These are phyloP conservation scores for Ceyx margarethae DNA, from an alignment of 2,113 vertebrate species.

Conservation along the genomic window DNA sequence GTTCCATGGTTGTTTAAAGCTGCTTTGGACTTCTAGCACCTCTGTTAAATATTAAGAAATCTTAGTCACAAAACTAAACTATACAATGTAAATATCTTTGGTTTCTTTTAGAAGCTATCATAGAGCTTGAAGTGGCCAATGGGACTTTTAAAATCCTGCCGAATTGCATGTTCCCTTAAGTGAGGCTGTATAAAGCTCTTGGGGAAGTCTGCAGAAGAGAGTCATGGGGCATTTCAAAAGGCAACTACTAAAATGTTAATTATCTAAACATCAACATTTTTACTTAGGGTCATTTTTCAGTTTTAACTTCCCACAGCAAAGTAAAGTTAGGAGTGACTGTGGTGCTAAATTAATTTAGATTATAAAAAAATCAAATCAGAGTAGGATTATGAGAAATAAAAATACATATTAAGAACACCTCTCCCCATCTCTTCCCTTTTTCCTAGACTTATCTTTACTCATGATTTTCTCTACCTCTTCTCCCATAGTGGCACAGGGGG, in stretches of 20 bases:
- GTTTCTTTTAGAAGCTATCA: not conserved
- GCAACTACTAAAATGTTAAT: not conserved
- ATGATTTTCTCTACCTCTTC: too few species aligned
- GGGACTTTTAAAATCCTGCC: not conserved
- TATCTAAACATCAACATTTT: slow-evolving; percentile 1
- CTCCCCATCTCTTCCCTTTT: too few species aligned
- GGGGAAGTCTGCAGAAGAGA: not conserved
- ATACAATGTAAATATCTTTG: not conserved
- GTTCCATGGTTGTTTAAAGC: slow-evolving; percentile 20
- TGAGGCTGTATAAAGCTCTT: not conserved
- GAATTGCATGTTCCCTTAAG: not conserved
- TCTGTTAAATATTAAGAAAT: slow-evolving; percentile 4
- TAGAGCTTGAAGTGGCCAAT: not conserved
- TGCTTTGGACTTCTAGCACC: not conserved
- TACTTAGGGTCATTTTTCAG: not conserved
- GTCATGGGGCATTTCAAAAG: not conserved
- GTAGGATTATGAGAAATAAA: too few species aligned
- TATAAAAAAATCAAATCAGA: too few species aligned
- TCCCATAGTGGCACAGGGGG: too few species aligned
- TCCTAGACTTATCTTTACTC: too few species aligned
- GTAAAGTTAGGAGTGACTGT: not conserved
- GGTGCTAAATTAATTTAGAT: not conserved
- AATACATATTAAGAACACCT: too few species aligned
- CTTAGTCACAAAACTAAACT: not conserved
- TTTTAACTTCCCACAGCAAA: not conserved